Evolutionary conservation across 2,888 invertebrate genomes (phyloP).

Genomic region (Bellardia bayeri): DNA sequence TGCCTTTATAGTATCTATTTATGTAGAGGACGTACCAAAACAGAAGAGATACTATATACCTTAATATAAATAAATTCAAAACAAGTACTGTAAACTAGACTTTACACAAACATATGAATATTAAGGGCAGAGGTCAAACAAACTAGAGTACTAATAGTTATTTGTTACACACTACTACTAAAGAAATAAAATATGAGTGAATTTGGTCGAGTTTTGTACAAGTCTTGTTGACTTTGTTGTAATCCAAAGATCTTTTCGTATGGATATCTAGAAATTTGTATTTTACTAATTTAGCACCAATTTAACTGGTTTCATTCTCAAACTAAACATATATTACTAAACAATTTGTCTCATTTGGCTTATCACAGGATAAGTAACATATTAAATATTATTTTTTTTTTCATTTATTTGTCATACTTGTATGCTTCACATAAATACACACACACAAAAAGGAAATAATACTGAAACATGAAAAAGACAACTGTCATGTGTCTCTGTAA

Average conservation of each 20-base stretch:
- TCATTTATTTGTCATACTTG: slow-evolving; percentile 44
- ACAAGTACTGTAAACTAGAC: neutral
- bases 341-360: slow-evolving; percentile 71
- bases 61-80: slow-evolving; percentile 10
- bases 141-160: neutral
- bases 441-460: slow-evolving; percentile 27
- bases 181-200: no score
- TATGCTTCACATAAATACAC: slow-evolving; percentile 4
- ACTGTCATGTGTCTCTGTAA: slow-evolving; percentile 50
- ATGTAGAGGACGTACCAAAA: slow-evolving; percentile 1
- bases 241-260: no score
- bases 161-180: no score
- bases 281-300: neutral
- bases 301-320: neutral
- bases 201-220: no score
- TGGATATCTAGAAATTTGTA: no score
- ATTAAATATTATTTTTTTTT: slow-evolving; percentile 54
- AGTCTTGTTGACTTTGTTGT: no score
- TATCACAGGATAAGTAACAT: slow-evolving; percentile 68
- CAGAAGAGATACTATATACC: neutral
- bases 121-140: neutral
- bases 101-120: neutral
- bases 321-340: slow-evolving; percentile 31
- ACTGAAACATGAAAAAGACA: slow-evolving; percentile 50
- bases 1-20: neutral